Percentiles rank a stretch among this genome's conserved stretches.
These are phyloP conservation scores for Liasis olivaceus DNA, from an alignment of 2,797 vertebrate species.

Conservation along the genomic window DNA sequence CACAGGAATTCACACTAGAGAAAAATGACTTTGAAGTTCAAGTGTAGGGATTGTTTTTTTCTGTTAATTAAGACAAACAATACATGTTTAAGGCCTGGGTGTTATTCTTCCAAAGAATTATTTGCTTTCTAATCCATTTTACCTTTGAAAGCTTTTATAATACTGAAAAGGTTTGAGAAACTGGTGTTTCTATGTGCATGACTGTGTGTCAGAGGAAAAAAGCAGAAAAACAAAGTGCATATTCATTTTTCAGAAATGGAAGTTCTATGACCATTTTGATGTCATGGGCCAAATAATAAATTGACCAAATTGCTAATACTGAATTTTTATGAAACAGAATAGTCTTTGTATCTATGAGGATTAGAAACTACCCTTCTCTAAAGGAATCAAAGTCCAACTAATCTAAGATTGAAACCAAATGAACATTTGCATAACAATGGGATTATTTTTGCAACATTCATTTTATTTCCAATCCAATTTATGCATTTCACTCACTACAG, in stretches of 20 bases:
- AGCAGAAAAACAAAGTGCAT: not conserved
- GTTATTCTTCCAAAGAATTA: not conserved
- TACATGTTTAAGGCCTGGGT: not conserved
- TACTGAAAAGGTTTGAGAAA: not conserved
- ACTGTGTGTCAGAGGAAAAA: not conserved
- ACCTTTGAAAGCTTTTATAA: not conserved
- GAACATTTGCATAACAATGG: not conserved
- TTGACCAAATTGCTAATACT: not conserved
- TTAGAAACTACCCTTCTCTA: not conserved
- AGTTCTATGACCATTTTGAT: not conserved
- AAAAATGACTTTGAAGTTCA: not conserved
- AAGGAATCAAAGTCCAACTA: not conserved
- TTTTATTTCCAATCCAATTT: not conserved
- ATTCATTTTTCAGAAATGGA: not conserved
- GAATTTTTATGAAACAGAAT: not conserved
- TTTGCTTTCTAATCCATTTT: slow-evolving; percentile 5
- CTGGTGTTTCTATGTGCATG: not conserved
- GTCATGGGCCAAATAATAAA: not conserved
- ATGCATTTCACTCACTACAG: not conserved
- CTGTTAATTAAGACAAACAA: not conserved
- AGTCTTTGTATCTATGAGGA: not conserved
- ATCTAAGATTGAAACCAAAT: not conserved
- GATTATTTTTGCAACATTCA: not conserved
- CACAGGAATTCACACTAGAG: not conserved
- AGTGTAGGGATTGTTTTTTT: not conserved